phyloP scores from a whole-genome alignment of 2,113 vertebrate genomes.

The Nothocercus julius region DNA sequence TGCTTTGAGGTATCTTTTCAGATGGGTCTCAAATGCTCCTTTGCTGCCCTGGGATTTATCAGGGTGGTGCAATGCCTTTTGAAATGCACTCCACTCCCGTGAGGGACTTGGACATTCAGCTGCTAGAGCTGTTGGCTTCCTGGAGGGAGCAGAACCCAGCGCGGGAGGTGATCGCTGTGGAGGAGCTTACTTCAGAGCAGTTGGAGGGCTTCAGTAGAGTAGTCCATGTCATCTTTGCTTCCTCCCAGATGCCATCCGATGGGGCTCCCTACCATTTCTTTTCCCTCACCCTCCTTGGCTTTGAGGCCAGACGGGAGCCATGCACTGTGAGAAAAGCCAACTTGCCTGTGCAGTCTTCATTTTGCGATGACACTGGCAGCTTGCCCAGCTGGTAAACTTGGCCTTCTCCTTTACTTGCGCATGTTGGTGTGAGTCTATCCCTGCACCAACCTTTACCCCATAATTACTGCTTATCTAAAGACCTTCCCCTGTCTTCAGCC shows the following conservation, averaged over 20 bases:
- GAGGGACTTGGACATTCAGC: not conserved
- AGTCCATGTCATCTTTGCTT: not conserved
- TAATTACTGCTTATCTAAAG: not conserved
- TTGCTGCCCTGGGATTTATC: not conserved
- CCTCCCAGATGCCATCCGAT: not conserved
- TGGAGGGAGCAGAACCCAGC: not conserved
- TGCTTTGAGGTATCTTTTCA: not conserved
- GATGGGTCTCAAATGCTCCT: not conserved
- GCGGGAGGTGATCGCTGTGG: not conserved
- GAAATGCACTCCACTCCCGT: not conserved
- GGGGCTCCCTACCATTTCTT: not conserved
- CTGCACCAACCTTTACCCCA: not conserved
- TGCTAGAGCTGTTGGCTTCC: not conserved
- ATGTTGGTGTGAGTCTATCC: not conserved
- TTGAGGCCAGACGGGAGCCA: not conserved
- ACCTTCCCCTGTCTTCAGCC: not conserved
- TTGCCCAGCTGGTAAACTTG: not conserved
- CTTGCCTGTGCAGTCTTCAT: not conserved
- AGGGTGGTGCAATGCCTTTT: not conserved
- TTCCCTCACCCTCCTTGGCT: not conserved
- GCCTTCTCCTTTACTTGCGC: not conserved
- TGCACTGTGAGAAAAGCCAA: not conserved
- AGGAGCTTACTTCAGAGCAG: not conserved
- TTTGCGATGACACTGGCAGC: not conserved
- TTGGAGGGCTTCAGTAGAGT: not conserved